These are phyloP conservation scores for Seira musarum DNA, from an alignment of 2,888 invertebrate genomes.

Conservation along the genomic window DNA sequence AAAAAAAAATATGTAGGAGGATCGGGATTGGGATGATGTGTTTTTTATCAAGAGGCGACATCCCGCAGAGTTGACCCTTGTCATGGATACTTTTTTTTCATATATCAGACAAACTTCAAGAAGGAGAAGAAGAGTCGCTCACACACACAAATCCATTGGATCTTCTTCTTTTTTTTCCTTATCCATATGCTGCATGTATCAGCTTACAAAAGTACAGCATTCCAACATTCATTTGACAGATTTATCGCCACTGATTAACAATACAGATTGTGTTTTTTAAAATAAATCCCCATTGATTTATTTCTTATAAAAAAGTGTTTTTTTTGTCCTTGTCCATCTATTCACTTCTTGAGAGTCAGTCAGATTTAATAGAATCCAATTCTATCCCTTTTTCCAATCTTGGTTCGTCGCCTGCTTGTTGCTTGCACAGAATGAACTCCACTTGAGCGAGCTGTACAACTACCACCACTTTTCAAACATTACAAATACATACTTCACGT, in stretches of 20 bases:
- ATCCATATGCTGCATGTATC: constrained; percentile 66
- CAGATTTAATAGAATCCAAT: constrained; percentile 15
- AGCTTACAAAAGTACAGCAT: constrained; percentile 70
- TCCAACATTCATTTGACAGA: constrained; percentile 71
- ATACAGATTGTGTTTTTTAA: constrained; percentile 71
- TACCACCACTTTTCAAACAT: too few relatives aligned
- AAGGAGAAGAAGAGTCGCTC: constrained; percentile 35
- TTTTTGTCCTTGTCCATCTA: constrained; percentile 47
- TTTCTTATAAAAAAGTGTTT: constrained; percentile 70
- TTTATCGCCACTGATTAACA: constrained; percentile 71
- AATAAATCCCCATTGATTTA: constrained; percentile 71
- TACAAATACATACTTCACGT: neutral
- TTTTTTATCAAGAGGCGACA: constrained; percentile 70
- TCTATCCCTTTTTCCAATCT: constrained; percentile 1
- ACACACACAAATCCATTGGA: constrained; percentile 33
- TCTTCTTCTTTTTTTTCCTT: constrained; percentile 22
- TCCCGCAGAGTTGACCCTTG: constrained; percentile 71
- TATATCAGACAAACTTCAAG: constrained; percentile 61
- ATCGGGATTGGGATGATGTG: constrained; percentile 63
- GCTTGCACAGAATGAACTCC: constrained; percentile 12
- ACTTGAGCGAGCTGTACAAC: neutral
- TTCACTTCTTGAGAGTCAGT: constrained; percentile 12
- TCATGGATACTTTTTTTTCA: constrained; percentile 69
- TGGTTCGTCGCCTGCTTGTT: neutral
- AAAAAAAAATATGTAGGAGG: constrained; percentile 69